Percentiles rank a stretch among this genome's conserved stretches.
These are phyloP conservation scores for Poicephalus meyeri DNA, from an alignment of 2,113 vertebrate species.

Conservation along the genomic window DNA sequence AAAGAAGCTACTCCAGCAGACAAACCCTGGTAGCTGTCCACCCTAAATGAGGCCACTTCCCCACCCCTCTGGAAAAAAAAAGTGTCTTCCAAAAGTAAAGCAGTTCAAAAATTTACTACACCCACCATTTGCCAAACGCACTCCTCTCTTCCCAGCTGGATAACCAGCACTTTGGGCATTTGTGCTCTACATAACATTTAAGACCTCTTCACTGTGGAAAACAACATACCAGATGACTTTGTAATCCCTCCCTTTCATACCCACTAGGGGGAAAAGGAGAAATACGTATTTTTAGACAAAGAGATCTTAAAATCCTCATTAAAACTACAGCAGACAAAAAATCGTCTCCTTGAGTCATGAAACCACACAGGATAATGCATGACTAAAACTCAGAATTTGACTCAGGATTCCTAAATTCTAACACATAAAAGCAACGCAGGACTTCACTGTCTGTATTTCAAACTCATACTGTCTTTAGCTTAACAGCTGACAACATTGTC, in stretches of 20 bases:
- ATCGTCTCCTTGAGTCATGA: not conserved
- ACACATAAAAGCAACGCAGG: not conserved
- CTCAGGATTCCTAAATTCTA: not conserved
- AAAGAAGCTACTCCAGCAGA: not conserved
- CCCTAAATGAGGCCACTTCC: not conserved
- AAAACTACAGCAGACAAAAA: not conserved
- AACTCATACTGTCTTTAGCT: not conserved
- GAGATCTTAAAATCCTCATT: not conserved
- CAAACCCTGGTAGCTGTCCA: not conserved
- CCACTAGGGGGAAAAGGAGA: not conserved
- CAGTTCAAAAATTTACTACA: not conserved
- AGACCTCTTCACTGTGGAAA: not conserved
- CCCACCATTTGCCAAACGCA: not conserved
- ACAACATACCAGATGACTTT: not conserved
- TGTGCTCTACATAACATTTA: not conserved
- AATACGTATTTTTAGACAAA: not conserved
- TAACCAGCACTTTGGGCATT: not conserved
- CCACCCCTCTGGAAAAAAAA: not conserved
- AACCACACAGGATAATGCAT: not conserved
- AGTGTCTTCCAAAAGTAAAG: not conserved
- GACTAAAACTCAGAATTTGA: not conserved
- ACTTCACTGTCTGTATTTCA: not conserved
- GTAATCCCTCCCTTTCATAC: not conserved
- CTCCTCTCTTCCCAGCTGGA: not conserved
- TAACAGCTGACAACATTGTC: not conserved